Evolutionary conservation across 2,797 vertebrate genomes (phyloP), one percentile per base, ranked within the genome.

Genomic region (Hirundo rustica): DNA sequence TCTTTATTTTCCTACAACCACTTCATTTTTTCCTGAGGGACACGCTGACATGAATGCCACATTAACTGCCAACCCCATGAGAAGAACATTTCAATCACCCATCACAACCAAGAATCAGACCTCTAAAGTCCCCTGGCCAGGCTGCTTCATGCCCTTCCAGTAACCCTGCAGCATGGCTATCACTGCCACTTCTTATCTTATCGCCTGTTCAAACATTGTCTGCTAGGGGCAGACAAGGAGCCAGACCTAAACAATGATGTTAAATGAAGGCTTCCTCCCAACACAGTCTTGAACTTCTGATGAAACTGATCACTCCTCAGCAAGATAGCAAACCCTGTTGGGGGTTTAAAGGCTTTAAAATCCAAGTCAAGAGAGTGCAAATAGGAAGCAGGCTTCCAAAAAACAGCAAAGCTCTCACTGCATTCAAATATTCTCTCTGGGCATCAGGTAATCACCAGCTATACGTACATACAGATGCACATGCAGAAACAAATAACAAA

Each of bases 81-180:
- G 92, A 91, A 89, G 80, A 96, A 91, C 89, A 87, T 85, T 93
- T 96, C 96, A 95, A 96, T 97, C 96, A 96, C 82, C 77, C 83
- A 57, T 55, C 76, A 40, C 26, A 94, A 60, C 25, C 27, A 64
- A 55, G 83, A 88, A 85, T 80, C 85, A 93, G 89, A 55, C 26
- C 75, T 71, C 90, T 29, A 0, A 44, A 92, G 82, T 80, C 76
- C 93, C 68, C 68, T 36, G 65, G 84, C 84, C 94, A 95, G 91
- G 30, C 86, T 82, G 92, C 42, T 96, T 61, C 65, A 21, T 95
- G 95, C 85, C 96, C 95, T 95, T 23, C 42, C 94, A 95, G 93
- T 96, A 95, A 96, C 92, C 95, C 95, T 80, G 84, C 87, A 94
- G 96, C 92, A 13, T 10, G 58, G 92, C 71, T 95, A 96, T 97